Evolutionary conservation across 1,140 invertebrate species (phyloP).

Genomic region (Drosophila sulfurigaster): DNA sequence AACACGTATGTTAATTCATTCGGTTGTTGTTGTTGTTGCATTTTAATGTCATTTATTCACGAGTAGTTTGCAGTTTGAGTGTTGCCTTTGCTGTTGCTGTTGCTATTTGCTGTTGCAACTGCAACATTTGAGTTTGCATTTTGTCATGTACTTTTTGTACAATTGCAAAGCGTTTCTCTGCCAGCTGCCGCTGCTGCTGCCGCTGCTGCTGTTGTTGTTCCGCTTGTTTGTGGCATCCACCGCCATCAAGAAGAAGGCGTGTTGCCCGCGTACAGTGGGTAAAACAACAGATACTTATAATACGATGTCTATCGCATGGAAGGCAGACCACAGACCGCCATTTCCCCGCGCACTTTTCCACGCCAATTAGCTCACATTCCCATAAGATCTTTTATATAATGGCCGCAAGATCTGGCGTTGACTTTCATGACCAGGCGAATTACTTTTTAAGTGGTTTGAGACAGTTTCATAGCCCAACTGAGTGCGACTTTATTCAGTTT

Average conservation of each 20-base stretch:
- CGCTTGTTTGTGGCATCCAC: slow-evolving; percentile 44
- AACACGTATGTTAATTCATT: slow-evolving; percentile 72
- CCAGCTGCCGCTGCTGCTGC: slow-evolving; percentile 2
- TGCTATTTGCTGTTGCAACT: slow-evolving; percentile 34
- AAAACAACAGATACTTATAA: neutral
- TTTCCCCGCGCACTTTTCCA: slow-evolving; percentile 60
- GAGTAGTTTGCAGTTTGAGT: slow-evolving; percentile 26
- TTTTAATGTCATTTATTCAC: slow-evolving; percentile 51
- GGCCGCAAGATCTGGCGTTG: slow-evolving; percentile 3
- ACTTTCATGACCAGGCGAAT: slow-evolving; percentile 39
- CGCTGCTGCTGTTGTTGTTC: slow-evolving; percentile 43
- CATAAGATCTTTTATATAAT: slow-evolving; percentile 64
- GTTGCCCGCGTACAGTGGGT: slow-evolving; percentile 40
- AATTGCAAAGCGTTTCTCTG: slow-evolving; percentile 32
- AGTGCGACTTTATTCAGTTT: neutral
- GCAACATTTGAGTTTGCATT: slow-evolving; percentile 41
- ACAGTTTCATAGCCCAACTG: slow-evolving; percentile 6
- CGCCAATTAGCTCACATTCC: slow-evolving; percentile 71
- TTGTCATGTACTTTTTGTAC: slow-evolving; percentile 53
- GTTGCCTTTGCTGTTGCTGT: slow-evolving; percentile 13
- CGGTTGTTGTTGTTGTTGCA: slow-evolving; percentile 3
- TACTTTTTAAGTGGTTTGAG: slow-evolving; percentile 42
- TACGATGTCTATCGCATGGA: slow-evolving; percentile 38
- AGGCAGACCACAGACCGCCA: slow-evolving; percentile 22
- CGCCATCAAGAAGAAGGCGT: slow-evolving; percentile 1